Percentiles rank a stretch among this genome's conserved stretches.
Evolutionary conservation across 2,888 invertebrate genomes (phyloP).

Genomic region (Cacoxenus indagator): DNA sequence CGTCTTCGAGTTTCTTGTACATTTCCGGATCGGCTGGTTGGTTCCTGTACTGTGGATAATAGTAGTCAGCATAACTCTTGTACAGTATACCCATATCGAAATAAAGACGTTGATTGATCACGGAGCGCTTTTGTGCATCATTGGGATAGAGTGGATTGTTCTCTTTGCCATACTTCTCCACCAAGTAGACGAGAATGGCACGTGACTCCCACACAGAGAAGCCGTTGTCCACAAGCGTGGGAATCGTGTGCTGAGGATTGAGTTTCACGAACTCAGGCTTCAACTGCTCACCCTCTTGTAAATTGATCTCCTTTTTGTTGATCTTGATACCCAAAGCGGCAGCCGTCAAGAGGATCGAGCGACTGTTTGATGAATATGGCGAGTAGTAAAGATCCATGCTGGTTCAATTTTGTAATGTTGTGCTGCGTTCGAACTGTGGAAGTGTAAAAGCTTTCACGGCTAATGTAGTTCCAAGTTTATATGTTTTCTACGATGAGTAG

Average conservation of each 20-base stretch:
- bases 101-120: constrained; percentile 84
- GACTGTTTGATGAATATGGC: constrained; percentile 76
- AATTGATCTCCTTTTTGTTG: constrained; percentile 74
- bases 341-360: constrained; percentile 76
- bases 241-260: constrained; percentile 87
- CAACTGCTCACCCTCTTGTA: constrained; percentile 76
- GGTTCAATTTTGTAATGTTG: neutral
- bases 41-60: constrained; percentile 75
- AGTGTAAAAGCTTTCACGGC: neutral
- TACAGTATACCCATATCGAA: constrained; percentile 85
- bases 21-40: constrained; percentile 77
- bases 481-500: neutral
- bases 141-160: constrained; percentile 81
- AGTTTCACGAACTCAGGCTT: constrained; percentile 79
- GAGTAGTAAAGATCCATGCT: constrained; percentile 76
- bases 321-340: constrained; percentile 77
- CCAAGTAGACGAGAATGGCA: constrained; percentile 84
- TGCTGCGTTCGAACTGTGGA: neutral
- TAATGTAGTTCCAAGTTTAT: neutral
- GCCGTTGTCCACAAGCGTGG: constrained; percentile 86
- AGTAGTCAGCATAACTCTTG: constrained; percentile 78
- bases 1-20: constrained; percentile 77
- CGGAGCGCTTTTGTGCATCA: constrained; percentile 79
- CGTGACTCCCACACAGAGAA: constrained; percentile 86
- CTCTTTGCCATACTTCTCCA: constrained; percentile 82